Percentiles rank a stretch among this genome's conserved stretches.
Evolutionary conservation across 2,888 invertebrate species (phyloP).

Genomic region (Linhomoeus sp.): DNA sequence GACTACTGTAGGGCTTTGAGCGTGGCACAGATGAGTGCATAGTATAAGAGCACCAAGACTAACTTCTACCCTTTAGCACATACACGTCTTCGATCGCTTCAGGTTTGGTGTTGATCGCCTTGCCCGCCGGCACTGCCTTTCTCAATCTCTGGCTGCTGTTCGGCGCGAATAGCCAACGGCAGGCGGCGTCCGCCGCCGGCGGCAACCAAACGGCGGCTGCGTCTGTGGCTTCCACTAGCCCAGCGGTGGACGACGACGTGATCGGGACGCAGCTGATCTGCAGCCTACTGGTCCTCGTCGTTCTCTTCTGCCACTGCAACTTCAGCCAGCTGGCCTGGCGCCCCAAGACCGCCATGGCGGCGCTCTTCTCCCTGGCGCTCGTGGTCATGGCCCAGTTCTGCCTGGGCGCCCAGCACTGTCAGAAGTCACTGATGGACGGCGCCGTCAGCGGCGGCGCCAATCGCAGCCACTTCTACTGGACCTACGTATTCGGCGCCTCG

Average conservation of each 20-base stretch:
- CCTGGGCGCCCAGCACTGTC: not conserved
- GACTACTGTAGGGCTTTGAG: too few species aligned
- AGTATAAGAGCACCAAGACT: too few species aligned
- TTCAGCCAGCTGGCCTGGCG: constrained; percentile 74
- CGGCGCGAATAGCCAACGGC: too few species aligned
- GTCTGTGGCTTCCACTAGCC: not conserved
- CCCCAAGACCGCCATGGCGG: constrained; percentile 67
- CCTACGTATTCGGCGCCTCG: not conserved
- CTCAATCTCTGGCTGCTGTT: too few species aligned
- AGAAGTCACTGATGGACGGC: too few species aligned
- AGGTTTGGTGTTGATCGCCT: constrained; percentile 50
- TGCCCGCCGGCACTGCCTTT: constrained; percentile 49
- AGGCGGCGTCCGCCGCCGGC: too few species aligned
- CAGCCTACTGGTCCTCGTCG: constrained; percentile 49
- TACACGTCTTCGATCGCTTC: constrained; percentile 3
- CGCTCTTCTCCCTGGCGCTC: constrained; percentile 50
- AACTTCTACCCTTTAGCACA: too few species aligned
- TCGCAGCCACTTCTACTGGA: not conserved
- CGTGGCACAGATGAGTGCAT: too few species aligned
- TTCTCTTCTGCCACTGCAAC: constrained; percentile 78
- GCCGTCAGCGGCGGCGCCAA: not conserved
- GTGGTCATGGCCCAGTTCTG: constrained; percentile 37
- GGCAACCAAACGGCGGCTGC: too few species aligned
- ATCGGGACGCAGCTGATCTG: constrained; percentile 15
- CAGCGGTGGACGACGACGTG: not conserved